Conservation (phyloP, 2,797 vertebrate genomes). For the Glossophaga mutica region DNA sequence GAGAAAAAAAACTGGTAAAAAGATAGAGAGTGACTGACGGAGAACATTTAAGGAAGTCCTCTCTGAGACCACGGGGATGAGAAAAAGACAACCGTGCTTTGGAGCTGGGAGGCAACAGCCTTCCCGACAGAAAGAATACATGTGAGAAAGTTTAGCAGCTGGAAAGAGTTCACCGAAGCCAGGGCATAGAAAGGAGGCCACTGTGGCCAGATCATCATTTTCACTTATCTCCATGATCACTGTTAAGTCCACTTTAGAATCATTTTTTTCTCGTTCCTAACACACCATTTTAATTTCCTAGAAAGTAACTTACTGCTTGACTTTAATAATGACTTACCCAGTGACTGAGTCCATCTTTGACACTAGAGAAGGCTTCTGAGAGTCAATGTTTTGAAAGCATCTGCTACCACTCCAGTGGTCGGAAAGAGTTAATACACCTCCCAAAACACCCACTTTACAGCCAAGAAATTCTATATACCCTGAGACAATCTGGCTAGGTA, state of each 20-base stretch:
- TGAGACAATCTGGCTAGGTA: conserved; percentile 64
- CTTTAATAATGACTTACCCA: neutral
- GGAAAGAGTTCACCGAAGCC: neutral
- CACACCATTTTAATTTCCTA: neutral
- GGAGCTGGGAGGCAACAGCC: neutral
- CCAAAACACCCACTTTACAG: conserved; percentile 13
- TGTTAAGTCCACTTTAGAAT: neutral
- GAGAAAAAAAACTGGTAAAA: neutral
- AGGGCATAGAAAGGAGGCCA: neutral
- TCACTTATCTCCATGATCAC: neutral
- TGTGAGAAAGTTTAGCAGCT: neutral
- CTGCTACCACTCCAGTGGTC: neutral
- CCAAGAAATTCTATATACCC: conserved; percentile 58
- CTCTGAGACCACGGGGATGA: neutral
- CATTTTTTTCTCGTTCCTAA: neutral
- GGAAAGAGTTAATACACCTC: conserved; percentile 61
- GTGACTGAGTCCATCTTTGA: neutral
- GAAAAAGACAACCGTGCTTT: neutral
- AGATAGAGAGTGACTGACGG: neutral
- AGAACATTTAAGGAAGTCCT: neutral
- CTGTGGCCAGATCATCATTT: neutral
- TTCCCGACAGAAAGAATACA: neutral
- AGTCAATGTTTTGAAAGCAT: neutral
- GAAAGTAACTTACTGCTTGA: neutral
- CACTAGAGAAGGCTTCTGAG: neutral